Percentiles rank a stretch among this genome's conserved stretches.
phyloP scores from a whole-genome alignment of 2,888 invertebrate species.

The Carabus problematicus region DNA sequence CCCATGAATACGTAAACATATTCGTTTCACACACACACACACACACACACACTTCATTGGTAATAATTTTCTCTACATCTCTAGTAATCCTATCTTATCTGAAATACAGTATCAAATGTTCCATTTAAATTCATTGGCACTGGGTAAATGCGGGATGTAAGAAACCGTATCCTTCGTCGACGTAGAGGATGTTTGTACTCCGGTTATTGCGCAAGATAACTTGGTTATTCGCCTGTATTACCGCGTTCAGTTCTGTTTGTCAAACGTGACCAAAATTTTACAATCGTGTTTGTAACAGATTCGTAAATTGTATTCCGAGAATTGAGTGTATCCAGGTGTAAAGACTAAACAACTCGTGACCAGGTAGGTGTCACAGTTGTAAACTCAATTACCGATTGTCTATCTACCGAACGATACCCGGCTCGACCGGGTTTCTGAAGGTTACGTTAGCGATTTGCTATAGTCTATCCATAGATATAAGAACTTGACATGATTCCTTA shows the following conservation, averaged over 20 bases:
- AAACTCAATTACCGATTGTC: constrained; percentile 32
- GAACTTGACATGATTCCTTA: too few relatives aligned
- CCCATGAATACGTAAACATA: too few relatives aligned
- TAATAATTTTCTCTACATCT: too few relatives aligned
- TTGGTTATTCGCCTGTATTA: too few relatives aligned
- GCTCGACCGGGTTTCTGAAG: too few relatives aligned
- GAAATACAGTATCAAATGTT: neutral
- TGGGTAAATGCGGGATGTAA: neutral
- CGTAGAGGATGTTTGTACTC: too few relatives aligned
- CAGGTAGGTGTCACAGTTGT: constrained; percentile 18
- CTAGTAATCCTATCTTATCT: too few relatives aligned
- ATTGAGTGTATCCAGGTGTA: constrained; percentile 14
- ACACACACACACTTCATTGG: too few relatives aligned
- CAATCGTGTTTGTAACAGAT: constrained; percentile 4
- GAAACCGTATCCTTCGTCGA: neutral
- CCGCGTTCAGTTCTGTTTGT: neutral
- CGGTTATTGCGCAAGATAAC: too few relatives aligned
- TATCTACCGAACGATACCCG: neutral
- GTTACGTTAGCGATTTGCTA: too few relatives aligned
- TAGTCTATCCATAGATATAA: too few relatives aligned
- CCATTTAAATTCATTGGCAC: neutral
- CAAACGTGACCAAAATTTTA: constrained; percentile 12
- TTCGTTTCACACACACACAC: too few relatives aligned
- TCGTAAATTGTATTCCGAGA: constrained; percentile 17
- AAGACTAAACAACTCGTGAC: constrained; percentile 11